Evolutionary conservation across 1,140 invertebrate genomes (phyloP).

Genomic region (Aleiodes sp.): DNA sequence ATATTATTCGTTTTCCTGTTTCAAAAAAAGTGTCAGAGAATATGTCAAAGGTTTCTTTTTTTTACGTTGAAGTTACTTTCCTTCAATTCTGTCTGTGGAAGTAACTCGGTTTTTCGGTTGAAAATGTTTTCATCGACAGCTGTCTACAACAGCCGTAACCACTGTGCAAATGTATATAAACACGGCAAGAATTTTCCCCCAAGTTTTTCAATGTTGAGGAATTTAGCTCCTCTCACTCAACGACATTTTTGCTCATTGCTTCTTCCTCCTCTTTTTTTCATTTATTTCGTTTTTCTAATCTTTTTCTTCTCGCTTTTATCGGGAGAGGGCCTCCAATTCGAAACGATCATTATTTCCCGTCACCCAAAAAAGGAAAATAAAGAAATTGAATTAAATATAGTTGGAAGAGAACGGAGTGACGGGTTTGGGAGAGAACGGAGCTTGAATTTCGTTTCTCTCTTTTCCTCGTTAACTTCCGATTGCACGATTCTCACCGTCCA

Average conservation of each 20-base stretch:
- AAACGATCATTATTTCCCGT: background rate
- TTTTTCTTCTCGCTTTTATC: no score
- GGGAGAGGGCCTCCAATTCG: background rate
- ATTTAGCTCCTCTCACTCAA: background rate
- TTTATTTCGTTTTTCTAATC: background rate
- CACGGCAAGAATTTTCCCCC: background rate
- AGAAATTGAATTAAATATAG: slow-evolving; percentile 6
- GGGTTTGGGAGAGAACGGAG: background rate
- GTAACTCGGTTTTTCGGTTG: slow-evolving; percentile 16
- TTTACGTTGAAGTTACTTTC: slow-evolving; percentile 6
- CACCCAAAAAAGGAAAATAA: background rate
- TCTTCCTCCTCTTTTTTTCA: background rate
- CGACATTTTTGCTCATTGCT: background rate
- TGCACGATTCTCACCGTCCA: slow-evolving; percentile 20
- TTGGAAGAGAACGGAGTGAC: background rate
- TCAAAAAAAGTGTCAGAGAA: background rate
- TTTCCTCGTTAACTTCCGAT: slow-evolving; percentile 24
- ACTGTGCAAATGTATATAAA: background rate
- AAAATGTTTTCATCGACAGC: slow-evolving; percentile 32
- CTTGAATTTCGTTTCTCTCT: background rate
- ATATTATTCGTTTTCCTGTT: background rate
- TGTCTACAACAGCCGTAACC: slow-evolving; percentile 14
- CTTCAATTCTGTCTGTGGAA: background rate
- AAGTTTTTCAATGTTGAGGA: background rate
- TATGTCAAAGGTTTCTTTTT: background rate